Evolutionary conservation across 2,888 invertebrate species (phyloP), one percentile per base, ranked within the genome.

Genomic region (Hecatera dysodea): DNA sequence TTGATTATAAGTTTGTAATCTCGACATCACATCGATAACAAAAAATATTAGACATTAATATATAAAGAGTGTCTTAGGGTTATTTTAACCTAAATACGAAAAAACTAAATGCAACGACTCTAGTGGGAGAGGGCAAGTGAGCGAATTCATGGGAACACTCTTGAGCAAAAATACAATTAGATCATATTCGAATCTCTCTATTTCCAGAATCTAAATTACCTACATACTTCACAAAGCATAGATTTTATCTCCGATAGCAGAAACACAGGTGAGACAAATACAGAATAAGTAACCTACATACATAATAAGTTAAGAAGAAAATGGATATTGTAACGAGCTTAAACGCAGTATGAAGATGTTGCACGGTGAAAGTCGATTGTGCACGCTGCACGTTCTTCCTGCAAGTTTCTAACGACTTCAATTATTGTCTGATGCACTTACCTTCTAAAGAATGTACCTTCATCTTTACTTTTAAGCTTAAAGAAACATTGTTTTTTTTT

Each of bases 301-400:
- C 44, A 50, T 68, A 70, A 46, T 72, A 63, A 48, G 50, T 67
- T 67, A 56, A 67, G 60, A 75, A 59, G 65, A 66, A 80, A 75
- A 62, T 67, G 59, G 50, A 46, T 60, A 48, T n/a, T 42, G 24
- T 68, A 74, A 74, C 67, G 46, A 65, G 50, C 36, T 76, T 78
- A 76, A 67, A 69, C 72, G 50, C 61, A 55, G 36, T 74, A 68
- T 70, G 75, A 77, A 78, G 83, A 78, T 67, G 73, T 73, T 81
- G 74, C 68, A 72, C 65, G 59, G 83, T 72, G 83, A 83, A 83
- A 83, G 83, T 76, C 19, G 64, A 81, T 78, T 71, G 66, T 75
- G 60, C 73, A 75, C 62, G 75, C 48, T 69, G 66, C 81, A 75
- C 72, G 78, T 61, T 76, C 81, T 83, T 83, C 83, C 83, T 83